Evolutionary conservation across 2,888 invertebrate genomes (phyloP).

Genomic region (Apotomis capreana): DNA sequence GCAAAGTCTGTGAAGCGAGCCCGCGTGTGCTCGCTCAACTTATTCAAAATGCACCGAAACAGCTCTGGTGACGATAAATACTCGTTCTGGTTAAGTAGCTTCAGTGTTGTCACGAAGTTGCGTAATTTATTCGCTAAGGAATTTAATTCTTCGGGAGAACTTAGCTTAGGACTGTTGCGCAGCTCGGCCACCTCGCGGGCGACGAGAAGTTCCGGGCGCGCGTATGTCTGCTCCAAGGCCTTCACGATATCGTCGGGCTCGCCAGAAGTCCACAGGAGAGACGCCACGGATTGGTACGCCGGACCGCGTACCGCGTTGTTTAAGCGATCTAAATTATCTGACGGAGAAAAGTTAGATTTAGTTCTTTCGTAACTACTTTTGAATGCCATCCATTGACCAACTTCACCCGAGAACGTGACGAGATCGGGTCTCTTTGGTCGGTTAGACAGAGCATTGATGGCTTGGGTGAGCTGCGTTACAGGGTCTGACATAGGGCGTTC

Average conservation of each 20-base stretch:
- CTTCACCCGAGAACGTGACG: constrained; percentile 2
- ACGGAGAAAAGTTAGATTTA: constrained; percentile 10
- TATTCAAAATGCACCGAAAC: constrained; percentile 2
- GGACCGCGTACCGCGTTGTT: constrained; percentile 1
- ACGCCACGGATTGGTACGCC: constrained; percentile 18
- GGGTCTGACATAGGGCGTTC: background rate
- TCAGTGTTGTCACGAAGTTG: background rate
- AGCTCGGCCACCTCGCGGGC: constrained; percentile 6
- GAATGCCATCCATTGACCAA: constrained; percentile 9
- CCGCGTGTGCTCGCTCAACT: constrained; percentile 3
- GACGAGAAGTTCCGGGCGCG: constrained; percentile 13
- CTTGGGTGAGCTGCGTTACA: constrained; percentile 1
- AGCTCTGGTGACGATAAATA: constrained; percentile 3
- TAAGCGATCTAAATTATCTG: constrained; percentile 13
- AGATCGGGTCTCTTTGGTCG: constrained; percentile 19
- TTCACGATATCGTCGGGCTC: constrained; percentile 4
- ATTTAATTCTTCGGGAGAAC: constrained; percentile 10
- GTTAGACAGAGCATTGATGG: constrained; percentile 1
- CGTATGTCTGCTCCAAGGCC: constrained; percentile 18
- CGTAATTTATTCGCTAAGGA: constrained; percentile 6
- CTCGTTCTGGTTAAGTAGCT: constrained; percentile 1
- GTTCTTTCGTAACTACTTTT: constrained; percentile 10
- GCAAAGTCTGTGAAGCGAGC: constrained; percentile 9
- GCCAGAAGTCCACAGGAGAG: constrained; percentile 1
- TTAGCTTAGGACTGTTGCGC: background rate